Conservation (phyloP, 2,113 vertebrate species). For the Xerus inauris region DNA sequence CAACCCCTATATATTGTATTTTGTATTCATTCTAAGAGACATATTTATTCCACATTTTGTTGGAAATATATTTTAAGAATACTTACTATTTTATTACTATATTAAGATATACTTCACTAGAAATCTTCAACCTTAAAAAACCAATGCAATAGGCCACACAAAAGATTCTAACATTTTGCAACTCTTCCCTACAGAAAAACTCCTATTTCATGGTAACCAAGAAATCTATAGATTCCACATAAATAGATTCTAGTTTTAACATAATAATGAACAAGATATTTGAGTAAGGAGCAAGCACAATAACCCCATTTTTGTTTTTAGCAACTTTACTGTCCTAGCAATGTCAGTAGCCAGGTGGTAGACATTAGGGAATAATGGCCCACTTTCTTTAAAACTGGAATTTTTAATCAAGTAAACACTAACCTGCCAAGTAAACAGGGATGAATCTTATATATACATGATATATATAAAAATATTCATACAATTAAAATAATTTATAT, state of each 20-base stretch:
- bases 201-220: neutral
- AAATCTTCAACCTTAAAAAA: slow-evolving; percentile 37
- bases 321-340: neutral
- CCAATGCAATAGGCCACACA: neutral
- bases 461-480: too few relatives aligned
- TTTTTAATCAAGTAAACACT: slow-evolving; percentile 16
- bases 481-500: too few relatives aligned
- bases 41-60: neutral
- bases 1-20: slow-evolving; percentile 24
- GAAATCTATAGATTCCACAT: neutral
- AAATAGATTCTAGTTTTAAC: slow-evolving; percentile 13
- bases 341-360: neutral
- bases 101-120: neutral
- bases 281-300: neutral
- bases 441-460: neutral
- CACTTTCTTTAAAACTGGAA: slow-evolving; percentile 21
- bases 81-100: neutral
- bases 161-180: neutral
- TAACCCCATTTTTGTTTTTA: slow-evolving; percentile 13
- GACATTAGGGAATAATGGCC: neutral
- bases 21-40: neutral
- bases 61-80: neutral
- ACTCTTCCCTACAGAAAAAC: neutral
- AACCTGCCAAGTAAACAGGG: neutral
- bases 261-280: slow-evolving; percentile 22